Evolutionary conservation across 2,888 invertebrate genomes (phyloP), one percentile per base, ranked within the genome.

Genomic region (Lucinisca nassula): DNA sequence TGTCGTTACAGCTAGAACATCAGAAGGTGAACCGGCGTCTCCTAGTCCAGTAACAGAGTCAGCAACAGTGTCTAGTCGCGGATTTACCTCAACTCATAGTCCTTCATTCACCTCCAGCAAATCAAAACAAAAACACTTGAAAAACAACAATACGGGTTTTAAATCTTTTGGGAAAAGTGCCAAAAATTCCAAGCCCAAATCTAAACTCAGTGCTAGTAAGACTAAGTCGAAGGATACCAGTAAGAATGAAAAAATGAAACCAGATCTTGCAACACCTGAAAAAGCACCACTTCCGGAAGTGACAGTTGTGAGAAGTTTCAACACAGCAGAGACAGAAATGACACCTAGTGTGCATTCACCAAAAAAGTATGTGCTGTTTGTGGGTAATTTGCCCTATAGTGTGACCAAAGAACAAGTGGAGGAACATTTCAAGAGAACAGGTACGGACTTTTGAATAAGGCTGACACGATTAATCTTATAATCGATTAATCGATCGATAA

Each of bases 351-450:
- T 85, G 51, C 87, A 87, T 79, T 82, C 81, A 30, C 91, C 92
- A 49, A 92, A 93, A 67, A 92, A 91, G 30, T 94, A 94, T 89
- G 94, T 95, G 21, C 82, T 95, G 24, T 94, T 95, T 91, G 93
- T 95, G 14, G 94, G 95, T 14, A 95, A 95, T 90, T 90, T 95
- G 51, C 95, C 95, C 0, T 92, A 86, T 51, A 89, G 92, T 79
- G 89, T 94, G 2, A 94, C 94, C 0, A 92, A 93, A 58, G 95
- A 95, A 82, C 94, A 95, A 79, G 85, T 95, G 27, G 92, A 93
- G 80, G 93, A 94, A 40, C 95, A 95, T 85, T 95, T 95, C 90
- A 92, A 92, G 70, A 94, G 93, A 90, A 93, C 95, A 88, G 95
- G 95, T 95, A 88, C 45, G n/a, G n/a, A n/a, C n/a, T n/a, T n/a